Conservation (phyloP, 1,140 invertebrate genomes). For the Dysdera silvatica region DNA sequence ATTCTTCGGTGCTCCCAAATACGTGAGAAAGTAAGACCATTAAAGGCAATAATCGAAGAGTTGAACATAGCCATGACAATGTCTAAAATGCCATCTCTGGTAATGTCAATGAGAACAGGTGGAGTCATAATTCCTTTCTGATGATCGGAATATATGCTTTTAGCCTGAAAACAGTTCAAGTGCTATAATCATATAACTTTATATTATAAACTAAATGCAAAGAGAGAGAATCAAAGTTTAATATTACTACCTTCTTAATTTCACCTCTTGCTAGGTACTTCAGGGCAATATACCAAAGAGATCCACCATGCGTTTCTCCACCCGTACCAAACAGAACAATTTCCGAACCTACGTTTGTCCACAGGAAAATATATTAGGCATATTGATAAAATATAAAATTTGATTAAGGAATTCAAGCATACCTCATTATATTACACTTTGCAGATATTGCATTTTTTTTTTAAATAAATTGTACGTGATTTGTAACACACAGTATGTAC, state of each 20-base stretch:
- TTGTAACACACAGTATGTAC: too few species aligned
- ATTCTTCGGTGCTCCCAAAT: conserved; percentile 66
- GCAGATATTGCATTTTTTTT: too few species aligned
- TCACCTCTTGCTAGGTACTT: conserved; percentile 51
- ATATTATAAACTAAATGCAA: background rate
- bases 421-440: too few species aligned
- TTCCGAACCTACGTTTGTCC: conserved; percentile 47
- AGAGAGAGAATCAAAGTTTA: conserved; percentile 3
- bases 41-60: conserved; percentile 61
- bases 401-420: background rate
- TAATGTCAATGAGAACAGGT: conserved; percentile 66
- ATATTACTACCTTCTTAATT: conserved; percentile 47
- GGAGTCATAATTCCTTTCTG: conserved; percentile 52
- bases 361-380: background rate
- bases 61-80: conserved; percentile 65
- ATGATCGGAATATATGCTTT: conserved; percentile 40
- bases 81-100: conserved; percentile 61
- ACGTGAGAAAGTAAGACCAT: conserved; percentile 57
- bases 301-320: conserved; percentile 61
- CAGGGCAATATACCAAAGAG: conserved; percentile 57
- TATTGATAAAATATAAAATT: background rate
- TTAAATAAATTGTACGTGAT: too few species aligned
- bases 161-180: conserved; percentile 34
- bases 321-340: conserved; percentile 63
- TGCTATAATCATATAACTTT: conserved; percentile 1